These are phyloP conservation scores for Sympetrum striolatum DNA, from an alignment of 2,888 invertebrate species.

Conservation along the genomic window DNA sequence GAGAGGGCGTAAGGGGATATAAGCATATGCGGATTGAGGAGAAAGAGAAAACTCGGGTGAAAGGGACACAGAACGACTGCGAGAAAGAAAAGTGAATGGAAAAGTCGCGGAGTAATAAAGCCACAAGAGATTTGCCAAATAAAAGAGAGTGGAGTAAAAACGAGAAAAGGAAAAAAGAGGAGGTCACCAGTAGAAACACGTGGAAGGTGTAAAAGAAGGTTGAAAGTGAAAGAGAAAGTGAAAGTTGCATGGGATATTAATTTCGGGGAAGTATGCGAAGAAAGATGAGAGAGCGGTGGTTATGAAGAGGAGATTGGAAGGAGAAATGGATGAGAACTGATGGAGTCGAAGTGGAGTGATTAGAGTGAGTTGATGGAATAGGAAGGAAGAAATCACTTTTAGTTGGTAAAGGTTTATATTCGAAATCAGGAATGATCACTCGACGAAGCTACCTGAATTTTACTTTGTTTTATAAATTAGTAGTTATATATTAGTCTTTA, in stretches of 20 bases:
- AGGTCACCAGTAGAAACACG: neutral
- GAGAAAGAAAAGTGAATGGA: neutral
- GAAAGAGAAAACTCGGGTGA: neutral
- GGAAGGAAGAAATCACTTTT: too few species aligned
- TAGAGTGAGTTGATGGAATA: neutral
- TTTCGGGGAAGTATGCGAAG: neutral
- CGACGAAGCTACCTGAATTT: neutral
- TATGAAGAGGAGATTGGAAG: neutral
- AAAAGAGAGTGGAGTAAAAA: neutral
- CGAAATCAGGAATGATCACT: too few species aligned
- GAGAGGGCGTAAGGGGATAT: neutral
- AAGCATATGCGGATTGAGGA: neutral
- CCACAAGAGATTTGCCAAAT: neutral
- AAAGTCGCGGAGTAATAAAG: too few species aligned
- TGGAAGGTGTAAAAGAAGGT: neutral
- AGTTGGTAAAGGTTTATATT: too few species aligned
- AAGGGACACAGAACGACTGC: neutral
- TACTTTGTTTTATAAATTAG: neutral
- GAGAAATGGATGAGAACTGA: neutral
- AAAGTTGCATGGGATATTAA: too few species aligned
- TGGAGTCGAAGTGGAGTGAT: neutral
- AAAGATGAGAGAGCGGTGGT: neutral
- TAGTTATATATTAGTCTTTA: too few species aligned
- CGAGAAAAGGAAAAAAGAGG: neutral
- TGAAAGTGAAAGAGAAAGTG: neutral